Evolutionary conservation across 2,797 vertebrate species (phyloP), one percentile per base, ranked within the genome.

Genomic region (Euphonia xanthogaster): DNA sequence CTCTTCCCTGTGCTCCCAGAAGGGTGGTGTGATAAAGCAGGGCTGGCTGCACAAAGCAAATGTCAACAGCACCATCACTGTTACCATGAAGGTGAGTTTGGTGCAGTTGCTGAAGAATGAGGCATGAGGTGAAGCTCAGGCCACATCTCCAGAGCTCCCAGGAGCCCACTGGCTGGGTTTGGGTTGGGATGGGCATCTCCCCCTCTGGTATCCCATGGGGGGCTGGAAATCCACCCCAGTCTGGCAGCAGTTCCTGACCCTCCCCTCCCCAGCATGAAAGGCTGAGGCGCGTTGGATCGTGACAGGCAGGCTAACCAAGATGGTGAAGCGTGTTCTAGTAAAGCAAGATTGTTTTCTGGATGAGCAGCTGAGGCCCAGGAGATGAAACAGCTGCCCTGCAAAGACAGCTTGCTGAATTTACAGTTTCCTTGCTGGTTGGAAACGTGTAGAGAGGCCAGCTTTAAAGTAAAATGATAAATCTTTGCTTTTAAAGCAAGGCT

Each of bases 21-120:
- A 98, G 93, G 99, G 99, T 24, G 99, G 99, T 37, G 98, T 99
- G 93, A 98, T 99, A 98, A 99, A 99, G 97, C 99, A 99, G 97
- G 99, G 99, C 96, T 99, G 99, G 99, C 98, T 99, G 72, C 98
- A 99, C 97, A 99, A 99, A 97, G 99, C 99, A 83, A 99, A 99
- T 90, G 98, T 99, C 89, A 99, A 99, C 97, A 99, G 99, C 98
- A 99, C 99, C 54, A 99, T 99, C 97, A 99, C 99, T 7, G 99
- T 99, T 73, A 99, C 99, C 96, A 99, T 99, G 99, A 99, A 98
- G 99, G 99, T 99, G 98, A 98, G 98, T 97, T 44, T 71, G 45
- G 33, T 60, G 31, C 70, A 19, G 39, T 20, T 37, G 23, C 15
- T 76, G 1, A 3, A 18, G 37, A 58, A 7, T 0, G 0, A 51